phyloP scores from a whole-genome alignment of 2,888 invertebrate genomes.

The Temnothorax ravouxi region DNA sequence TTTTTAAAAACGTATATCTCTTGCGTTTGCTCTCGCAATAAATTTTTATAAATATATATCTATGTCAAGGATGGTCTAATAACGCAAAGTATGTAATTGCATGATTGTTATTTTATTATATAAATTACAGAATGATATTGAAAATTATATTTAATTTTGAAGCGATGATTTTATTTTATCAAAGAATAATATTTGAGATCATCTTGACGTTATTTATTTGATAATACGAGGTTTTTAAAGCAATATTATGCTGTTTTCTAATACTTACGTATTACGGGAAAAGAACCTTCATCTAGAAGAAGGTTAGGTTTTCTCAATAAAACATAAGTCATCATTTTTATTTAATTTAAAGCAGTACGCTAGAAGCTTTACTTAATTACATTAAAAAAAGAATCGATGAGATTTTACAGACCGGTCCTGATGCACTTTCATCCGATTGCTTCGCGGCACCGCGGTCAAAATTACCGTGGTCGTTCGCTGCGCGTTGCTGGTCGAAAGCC shows the following conservation, averaged over 20 bases:
- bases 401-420: background rate
- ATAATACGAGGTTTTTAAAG: background rate
- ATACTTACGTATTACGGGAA: no score
- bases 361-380: background rate
- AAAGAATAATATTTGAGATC: background rate
- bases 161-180: background rate
- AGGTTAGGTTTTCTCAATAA: background rate
- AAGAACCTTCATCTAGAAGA: background rate
- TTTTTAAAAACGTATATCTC: background rate
- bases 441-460: slow-evolving; percentile 14
- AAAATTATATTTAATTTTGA: background rate
- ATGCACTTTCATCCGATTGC: background rate
- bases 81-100: background rate
- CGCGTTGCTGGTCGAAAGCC: background rate
- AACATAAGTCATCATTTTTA: background rate
- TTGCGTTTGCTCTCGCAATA: background rate
- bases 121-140: background rate
- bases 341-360: background rate
- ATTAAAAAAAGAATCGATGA: background rate
- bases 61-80: background rate
- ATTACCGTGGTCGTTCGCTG: slow-evolving; percentile 6
- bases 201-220: background rate
- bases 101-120: background rate
- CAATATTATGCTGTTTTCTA: background rate
- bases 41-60: no score